Conservation (phyloP, 2,113 vertebrate genomes). For the Columba livia region DNA sequence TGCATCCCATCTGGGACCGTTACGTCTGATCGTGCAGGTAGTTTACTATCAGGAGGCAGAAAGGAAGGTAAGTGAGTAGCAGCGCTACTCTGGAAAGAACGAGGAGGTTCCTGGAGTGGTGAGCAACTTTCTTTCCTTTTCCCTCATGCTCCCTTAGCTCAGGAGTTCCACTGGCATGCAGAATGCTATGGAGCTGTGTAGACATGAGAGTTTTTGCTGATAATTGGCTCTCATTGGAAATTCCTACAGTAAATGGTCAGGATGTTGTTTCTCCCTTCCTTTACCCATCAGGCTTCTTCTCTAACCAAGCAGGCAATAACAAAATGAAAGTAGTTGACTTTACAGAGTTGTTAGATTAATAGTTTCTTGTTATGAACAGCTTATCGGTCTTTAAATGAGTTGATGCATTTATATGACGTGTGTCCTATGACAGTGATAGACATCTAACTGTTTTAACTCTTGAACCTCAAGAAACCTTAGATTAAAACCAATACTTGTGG, state of each 20-base stretch:
- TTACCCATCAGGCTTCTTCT: neutral
- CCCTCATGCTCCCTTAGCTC: slow-evolving; percentile 43
- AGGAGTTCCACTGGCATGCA: slow-evolving; percentile 60
- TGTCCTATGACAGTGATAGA: neutral
- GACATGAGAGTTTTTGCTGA: neutral
- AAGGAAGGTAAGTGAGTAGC: neutral
- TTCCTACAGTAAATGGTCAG: neutral
- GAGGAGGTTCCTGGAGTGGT: slow-evolving; percentile 64
- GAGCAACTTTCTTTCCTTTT: slow-evolving; percentile 55
- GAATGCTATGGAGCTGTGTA: slow-evolving; percentile 58
- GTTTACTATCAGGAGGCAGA: neutral
- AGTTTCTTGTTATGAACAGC: neutral
- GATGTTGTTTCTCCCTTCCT: neutral
- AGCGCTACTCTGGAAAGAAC: neutral
- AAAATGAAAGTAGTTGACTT: neutral
- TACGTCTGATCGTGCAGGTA: neutral
- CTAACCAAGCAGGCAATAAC: neutral
- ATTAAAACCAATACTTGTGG: neutral
- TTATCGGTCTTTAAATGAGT: neutral
- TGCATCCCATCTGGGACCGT: neutral
- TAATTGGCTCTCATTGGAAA: neutral
- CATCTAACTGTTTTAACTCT: neutral
- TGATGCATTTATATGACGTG: neutral
- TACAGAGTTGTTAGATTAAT: neutral
- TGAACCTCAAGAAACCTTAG: neutral